Evolutionary conservation across 2,797 vertebrate genomes (phyloP), one percentile per base, ranked within the genome.

Genomic region (Mus minutoides): DNA sequence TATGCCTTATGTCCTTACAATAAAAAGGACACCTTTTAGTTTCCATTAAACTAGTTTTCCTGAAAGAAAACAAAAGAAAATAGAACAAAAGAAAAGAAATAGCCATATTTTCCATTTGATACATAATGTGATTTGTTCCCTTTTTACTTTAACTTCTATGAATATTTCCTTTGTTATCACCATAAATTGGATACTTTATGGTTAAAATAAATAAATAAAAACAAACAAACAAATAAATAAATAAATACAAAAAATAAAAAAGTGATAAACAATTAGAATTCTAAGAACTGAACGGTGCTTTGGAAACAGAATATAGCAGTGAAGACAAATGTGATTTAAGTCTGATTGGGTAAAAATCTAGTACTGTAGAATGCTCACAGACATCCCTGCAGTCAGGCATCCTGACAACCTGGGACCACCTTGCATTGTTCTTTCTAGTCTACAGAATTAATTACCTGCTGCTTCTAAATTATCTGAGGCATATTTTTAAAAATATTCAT

Each of bases 51-150:
- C 46, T 49, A 49, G 46, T 49, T 49, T 49, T 49, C 46, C 46
- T 49, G 8, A 49, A 49, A 49, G 8, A 9, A 49, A 49, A 49
- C 8, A 49, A 9, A 49, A 49, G 46, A 49, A 49, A 9, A 49
- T n/a, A n/a, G n/a, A n/a, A n/a, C n/a, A 49, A 1, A 49, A 10
- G 46, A 49, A 49, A 21, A 78, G 91, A 95, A 92, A 94, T 29
- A 96, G 88, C 92, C 96, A 98, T 76, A 19, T 62, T 76, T 94
- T 92, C 90, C 22, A 62, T 97, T 94, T 94, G 94, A 92, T 96
- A 93, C 89, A 87, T 95, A 93, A 0, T 80, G 95, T 92, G 80
- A 62, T 95, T 97, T 96, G 34, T 54, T 87, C 89, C 8, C 96
- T 82, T 16, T 97, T 96, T 93, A 69, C 31, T 43, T 95, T 96